Conservation (phyloP, 1,140 invertebrate genomes). For the Heliconius hewitsoni region DNA sequence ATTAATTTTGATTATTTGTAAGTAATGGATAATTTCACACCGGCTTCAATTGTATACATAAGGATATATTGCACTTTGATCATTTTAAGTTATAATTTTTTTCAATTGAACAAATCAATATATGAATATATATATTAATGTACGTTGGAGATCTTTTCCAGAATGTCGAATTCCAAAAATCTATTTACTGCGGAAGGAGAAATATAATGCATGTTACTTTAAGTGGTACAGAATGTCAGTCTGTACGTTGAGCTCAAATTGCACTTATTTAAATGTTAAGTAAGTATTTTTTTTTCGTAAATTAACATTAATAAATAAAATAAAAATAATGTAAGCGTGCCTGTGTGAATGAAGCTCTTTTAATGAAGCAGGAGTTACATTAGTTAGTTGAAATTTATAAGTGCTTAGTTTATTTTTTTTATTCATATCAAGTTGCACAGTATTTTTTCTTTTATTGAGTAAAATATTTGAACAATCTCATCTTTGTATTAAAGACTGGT, state of each 20-base stretch:
- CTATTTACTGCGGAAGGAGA: too few species aligned
- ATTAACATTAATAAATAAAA: neutral
- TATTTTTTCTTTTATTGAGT: slow-evolving; percentile 3
- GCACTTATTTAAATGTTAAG: neutral
- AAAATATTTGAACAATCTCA: slow-evolving; percentile 19
- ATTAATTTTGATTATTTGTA: neutral
- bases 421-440: neutral
- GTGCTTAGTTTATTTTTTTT: neutral
- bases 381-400: slow-evolving; percentile 1
- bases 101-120: neutral
- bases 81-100: too few species aligned
- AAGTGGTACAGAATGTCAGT: neutral
- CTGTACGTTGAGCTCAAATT: slow-evolving; percentile 6
- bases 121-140: neutral
- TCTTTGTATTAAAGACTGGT: slow-evolving; percentile 16
- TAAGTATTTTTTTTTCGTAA: neutral
- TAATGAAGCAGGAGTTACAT: neutral
- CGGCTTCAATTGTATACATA: neutral
- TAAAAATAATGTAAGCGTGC: neutral
- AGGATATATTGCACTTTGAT: neutral
- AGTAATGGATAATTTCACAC: neutral
- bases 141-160: neutral
- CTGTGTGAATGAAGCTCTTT: neutral
- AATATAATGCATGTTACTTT: neutral
- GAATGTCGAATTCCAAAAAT: too few species aligned